phyloP scores from a whole-genome alignment of 1,140 invertebrate species.

The Tetragonula clypearis region DNA sequence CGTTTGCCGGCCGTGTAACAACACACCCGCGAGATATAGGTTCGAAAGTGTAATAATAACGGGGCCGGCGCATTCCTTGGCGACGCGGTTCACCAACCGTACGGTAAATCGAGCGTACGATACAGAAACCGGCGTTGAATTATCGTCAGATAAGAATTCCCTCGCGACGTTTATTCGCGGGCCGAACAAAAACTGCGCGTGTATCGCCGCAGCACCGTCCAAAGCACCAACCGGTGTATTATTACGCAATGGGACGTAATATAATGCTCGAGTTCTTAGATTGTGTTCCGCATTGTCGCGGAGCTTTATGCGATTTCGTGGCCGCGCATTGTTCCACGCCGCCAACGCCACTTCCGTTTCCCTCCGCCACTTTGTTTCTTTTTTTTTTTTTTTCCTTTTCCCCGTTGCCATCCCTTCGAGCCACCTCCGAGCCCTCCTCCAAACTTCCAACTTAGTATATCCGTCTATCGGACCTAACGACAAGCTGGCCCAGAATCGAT shows the following conservation, averaged over 20 bases:
- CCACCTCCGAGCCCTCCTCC: background rate
- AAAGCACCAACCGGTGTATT: constrained; percentile 38
- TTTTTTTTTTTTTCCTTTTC: background rate
- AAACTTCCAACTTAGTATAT: background rate
- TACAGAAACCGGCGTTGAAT: constrained; percentile 40
- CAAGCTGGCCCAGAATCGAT: too few species aligned
- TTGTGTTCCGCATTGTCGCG: constrained; percentile 48
- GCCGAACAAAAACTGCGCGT: constrained; percentile 43
- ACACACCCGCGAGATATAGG: constrained; percentile 46
- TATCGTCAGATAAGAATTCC: constrained; percentile 52
- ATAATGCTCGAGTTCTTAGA: constrained; percentile 47
- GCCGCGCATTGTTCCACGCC: constrained; percentile 17
- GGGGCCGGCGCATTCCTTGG: constrained; percentile 50
- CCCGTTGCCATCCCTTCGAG: too few species aligned
- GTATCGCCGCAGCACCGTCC: constrained; percentile 23
- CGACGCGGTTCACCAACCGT: constrained; percentile 22
- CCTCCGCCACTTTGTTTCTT: background rate
- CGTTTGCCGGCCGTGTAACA: background rate
- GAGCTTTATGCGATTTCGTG: constrained; percentile 50
- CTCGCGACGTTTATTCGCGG: constrained; percentile 45
- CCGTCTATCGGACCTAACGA: background rate
- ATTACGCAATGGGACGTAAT: constrained; percentile 46
- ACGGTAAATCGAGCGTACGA: constrained; percentile 42
- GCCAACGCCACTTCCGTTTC: background rate
- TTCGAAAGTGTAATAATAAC: constrained; percentile 64